Percentiles rank a stretch among this genome's conserved stretches.
phyloP scores from a whole-genome alignment of 2,797 vertebrate genomes.

The Gymnopithys bicolor region DNA sequence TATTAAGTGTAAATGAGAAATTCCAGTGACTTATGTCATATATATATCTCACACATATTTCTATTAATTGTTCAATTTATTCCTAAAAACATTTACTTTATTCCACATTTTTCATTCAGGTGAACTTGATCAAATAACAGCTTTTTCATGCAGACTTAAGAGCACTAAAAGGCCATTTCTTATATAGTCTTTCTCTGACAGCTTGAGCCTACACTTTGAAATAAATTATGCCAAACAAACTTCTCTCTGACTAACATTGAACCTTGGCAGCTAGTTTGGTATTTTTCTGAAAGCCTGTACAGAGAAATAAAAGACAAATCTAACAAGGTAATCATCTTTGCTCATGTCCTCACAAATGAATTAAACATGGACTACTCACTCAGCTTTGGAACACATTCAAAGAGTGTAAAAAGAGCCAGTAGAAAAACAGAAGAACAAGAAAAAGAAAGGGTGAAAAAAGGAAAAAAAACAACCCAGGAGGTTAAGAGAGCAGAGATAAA shows the following conservation, averaged over 20 bases:
- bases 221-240: not conserved
- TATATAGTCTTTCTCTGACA: not conserved
- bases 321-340: not conserved
- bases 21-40: not conserved
- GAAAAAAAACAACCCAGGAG: rapidly evolving
- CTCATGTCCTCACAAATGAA: not conserved
- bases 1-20: rapidly evolving
- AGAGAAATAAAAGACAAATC: not conserved
- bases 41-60: not conserved
- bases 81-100: not conserved
- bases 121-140: not conserved
- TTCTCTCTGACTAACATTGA: not conserved
- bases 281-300: not conserved
- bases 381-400: not conserved
- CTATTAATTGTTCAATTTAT: not conserved
- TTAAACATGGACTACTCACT: not conserved
- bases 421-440: not conserved
- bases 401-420: not conserved
- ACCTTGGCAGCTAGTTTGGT: not conserved
- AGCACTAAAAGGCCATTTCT: not conserved
- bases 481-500: not conserved
- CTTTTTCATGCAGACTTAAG: not conserved
- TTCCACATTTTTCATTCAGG: not conserved
- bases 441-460: not conserved
- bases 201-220: not conserved